Evolutionary conservation across 2,797 vertebrate genomes (phyloP).

Genomic region (Myotis findleyi): DNA sequence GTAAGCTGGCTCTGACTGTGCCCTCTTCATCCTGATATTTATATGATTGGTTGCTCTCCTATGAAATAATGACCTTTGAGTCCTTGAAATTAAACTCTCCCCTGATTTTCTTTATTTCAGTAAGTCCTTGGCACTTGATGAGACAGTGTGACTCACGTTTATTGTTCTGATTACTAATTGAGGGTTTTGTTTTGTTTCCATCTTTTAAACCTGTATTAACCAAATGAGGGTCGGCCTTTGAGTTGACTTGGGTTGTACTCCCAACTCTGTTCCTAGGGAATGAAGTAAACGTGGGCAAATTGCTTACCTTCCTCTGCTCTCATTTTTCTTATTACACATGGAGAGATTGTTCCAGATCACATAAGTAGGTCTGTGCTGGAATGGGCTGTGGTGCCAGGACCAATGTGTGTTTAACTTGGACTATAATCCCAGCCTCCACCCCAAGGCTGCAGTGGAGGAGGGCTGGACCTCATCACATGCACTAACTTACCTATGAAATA

Average conservation of each 20-base stretch:
- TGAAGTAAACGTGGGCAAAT: not conserved
- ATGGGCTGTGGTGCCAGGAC: not conserved
- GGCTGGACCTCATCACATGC: not conserved
- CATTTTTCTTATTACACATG: not conserved
- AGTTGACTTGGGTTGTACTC: not conserved
- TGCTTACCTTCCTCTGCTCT: not conserved
- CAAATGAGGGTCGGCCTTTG: not conserved
- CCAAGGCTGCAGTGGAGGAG: not conserved
- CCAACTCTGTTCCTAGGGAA: not conserved
- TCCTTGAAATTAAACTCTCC: constrained; percentile 71
- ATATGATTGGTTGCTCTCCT: constrained; percentile 50
- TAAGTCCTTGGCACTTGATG: constrained; percentile 61
- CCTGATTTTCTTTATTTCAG: constrained; percentile 63
- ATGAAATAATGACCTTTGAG: constrained; percentile 65
- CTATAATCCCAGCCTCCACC: not conserved
- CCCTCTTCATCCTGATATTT: constrained; percentile 66
- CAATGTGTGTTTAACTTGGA: not conserved
- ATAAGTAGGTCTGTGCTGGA: not conserved
- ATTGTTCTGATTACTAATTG: constrained; percentile 59
- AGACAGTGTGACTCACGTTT: constrained; percentile 44
- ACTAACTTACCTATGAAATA: not conserved
- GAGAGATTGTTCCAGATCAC: not conserved
- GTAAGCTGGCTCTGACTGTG: constrained; percentile 49
- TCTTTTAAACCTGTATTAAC: constrained; percentile 18
- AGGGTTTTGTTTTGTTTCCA: not conserved